Percentiles rank a stretch among this genome's conserved stretches.
phyloP scores from a whole-genome alignment of 2,797 vertebrate species.

The Phrynocephalus vlangalii region DNA sequence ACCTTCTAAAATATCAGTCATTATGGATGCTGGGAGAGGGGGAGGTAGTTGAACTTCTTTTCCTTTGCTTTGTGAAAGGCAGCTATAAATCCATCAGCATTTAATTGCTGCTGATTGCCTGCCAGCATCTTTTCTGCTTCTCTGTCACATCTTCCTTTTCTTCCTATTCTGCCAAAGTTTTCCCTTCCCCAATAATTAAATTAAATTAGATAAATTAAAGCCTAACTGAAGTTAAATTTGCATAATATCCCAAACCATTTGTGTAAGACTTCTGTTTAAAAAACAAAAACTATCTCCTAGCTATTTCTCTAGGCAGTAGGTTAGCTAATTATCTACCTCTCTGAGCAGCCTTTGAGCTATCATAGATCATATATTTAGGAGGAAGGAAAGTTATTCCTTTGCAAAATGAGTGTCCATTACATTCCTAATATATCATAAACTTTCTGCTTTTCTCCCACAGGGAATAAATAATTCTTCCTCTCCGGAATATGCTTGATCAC shows the following conservation, averaged over 20 bases:
- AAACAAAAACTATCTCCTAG: slow-evolving; percentile 70
- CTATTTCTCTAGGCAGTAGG: slow-evolving; percentile 78
- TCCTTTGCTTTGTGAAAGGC: slow-evolving; percentile 34
- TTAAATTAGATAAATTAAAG: slow-evolving; percentile 79
- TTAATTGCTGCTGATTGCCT: slow-evolving; percentile 54
- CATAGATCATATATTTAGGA: slow-evolving; percentile 71
- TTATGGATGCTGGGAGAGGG: slow-evolving; percentile 46
- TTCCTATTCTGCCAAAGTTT: slow-evolving; percentile 66
- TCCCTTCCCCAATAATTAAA: slow-evolving; percentile 77
- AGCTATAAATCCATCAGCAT: slow-evolving; percentile 59
- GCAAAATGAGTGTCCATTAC: slow-evolving; percentile 61
- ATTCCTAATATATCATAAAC: slow-evolving; percentile 69
- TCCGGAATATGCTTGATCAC: slow-evolving; percentile 69
- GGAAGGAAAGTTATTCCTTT: slow-evolving; percentile 63
- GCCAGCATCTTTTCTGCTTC: slow-evolving; percentile 44
- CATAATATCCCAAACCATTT: slow-evolving; percentile 79
- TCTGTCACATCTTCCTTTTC: slow-evolving; percentile 56
- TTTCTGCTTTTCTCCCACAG: slow-evolving; percentile 65
- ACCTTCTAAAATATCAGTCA: slow-evolving; percentile 58
- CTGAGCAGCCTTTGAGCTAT: slow-evolving; percentile 73
- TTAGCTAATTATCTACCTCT: slow-evolving; percentile 80
- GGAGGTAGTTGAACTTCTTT: slow-evolving; percentile 37
- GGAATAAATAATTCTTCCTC: slow-evolving; percentile 70
- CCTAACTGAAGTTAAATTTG: slow-evolving; percentile 79
- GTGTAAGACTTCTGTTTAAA: slow-evolving; percentile 67